Percentiles rank a stretch among this genome's conserved stretches.
Conservation (phyloP, 35 echinoderm and acorn worm genomes). For the Stichopus chloronotus region DNA sequence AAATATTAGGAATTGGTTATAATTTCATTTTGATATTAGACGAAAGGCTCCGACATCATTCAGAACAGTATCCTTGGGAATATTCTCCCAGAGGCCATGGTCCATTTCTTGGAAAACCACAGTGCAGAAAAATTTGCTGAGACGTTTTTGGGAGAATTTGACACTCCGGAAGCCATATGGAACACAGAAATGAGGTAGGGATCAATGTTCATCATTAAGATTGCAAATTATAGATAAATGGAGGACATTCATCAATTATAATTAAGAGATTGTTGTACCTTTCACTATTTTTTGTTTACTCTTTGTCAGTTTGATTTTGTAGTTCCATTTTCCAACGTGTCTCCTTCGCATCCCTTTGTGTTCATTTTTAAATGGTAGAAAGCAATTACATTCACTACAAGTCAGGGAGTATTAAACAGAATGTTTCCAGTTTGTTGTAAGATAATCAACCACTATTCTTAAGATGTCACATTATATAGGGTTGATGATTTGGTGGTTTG, state of each 20-base stretch:
- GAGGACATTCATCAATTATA: too few species aligned
- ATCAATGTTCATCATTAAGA: background rate
- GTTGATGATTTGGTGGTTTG: too few species aligned
- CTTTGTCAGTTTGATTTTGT: background rate
- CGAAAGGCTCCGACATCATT: conserved; percentile 91
- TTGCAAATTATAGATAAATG: background rate
- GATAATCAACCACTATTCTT: too few species aligned
- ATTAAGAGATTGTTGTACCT: too few species aligned
- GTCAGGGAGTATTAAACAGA: too few species aligned
- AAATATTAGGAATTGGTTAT: background rate
- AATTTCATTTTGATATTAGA: conserved; percentile 53
- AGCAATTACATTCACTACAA: too few species aligned
- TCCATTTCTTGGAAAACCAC: conserved; percentile 96
- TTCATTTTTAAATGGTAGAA: too few species aligned
- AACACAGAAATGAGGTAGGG: conserved; percentile 79
- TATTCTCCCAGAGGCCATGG: conserved; percentile 97
- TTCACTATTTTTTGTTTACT: background rate
- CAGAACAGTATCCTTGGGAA: conserved; percentile 92
- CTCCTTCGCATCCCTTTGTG: too few species aligned
- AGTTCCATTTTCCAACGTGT: too few species aligned
- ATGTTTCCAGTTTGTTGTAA: too few species aligned
- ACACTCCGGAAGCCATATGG: conserved; percentile 98
- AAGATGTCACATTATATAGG: too few species aligned
- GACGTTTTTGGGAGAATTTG: conserved; percentile 96
- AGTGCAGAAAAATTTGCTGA: conserved; percentile 98